Evolutionary conservation across 2,113 vertebrate genomes (phyloP), one percentile per base, ranked within the genome.

Genomic region (Aphyosemion australe): DNA sequence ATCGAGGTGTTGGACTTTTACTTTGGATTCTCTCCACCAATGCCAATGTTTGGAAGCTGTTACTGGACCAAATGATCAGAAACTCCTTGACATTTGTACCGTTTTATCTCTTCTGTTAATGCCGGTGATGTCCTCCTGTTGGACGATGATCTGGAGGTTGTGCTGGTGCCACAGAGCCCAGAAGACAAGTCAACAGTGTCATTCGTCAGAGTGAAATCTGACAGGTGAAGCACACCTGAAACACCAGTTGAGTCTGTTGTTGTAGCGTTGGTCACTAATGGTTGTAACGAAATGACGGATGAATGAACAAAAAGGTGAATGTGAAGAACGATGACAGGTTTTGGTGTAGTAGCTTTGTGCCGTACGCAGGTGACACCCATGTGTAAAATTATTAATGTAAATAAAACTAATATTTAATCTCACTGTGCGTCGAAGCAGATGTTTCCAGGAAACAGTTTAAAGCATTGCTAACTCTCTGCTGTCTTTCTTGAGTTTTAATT

Each of bases 381-480:
- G 53, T 61, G 48, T 65, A 15, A 54, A 46, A 43, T 49, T 15
- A 26, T 51, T 5, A 15, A 5, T 45, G 21, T 20, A 10, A 75
- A 74, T 79, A 79, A 80, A 87, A 49, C 12, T 61, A 42, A 76
- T 57, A 5, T 63, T 65, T 72, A 64, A 76, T 43, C 61, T 54
- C 18, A 49, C 7, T 62, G 48, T 61, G 11, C 12, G 12, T 61
- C 18, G 1, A 14, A 52, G 69, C 34, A 49, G 14, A 31, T 59
- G 18, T 69, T 69, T 74, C 6, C 41, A 32, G 26, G 63, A 2
- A 49, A 13, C 11, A 34, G 16, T n/a, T n/a, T n/a, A n/a, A n/a
- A 72, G 7, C 32, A 43, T 43, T 12, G 3, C 12, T 13, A 43
- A 13, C 41, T n/a, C 3, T 13, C 12, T 12, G 12, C 41, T 13